phyloP scores from a whole-genome alignment of 2,113 vertebrate genomes.

The Corythoichthys intestinalis region DNA sequence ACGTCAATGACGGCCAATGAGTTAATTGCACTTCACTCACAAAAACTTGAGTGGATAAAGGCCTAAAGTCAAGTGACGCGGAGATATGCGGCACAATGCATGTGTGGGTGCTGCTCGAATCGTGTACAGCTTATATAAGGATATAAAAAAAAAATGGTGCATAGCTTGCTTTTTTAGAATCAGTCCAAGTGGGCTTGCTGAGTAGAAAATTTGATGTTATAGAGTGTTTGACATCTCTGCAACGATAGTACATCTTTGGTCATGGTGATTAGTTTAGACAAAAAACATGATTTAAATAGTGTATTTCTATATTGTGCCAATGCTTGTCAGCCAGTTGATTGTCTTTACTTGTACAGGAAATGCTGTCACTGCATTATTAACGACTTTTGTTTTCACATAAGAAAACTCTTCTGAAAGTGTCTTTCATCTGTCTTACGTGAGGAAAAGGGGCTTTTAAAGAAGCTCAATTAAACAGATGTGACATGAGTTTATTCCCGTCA shows the following conservation, averaged over 20 bases:
- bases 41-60: neutral
- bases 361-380: slow-evolving; percentile 56
- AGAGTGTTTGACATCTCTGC: neutral
- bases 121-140: slow-evolving; percentile 50
- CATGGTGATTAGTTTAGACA: no score
- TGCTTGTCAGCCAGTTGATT: neutral
- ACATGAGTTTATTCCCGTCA: slow-evolving; percentile 22
- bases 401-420: slow-evolving; percentile 26
- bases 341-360: slow-evolving; percentile 22
- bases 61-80: slow-evolving; percentile 10
- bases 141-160: slow-evolving; percentile 15
- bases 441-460: slow-evolving; percentile 12
- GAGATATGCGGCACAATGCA: slow-evolving; percentile 19
- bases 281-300: no score
- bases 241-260: no score
- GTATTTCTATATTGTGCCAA: neutral
- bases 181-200: slow-evolving; percentile 20
- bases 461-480: slow-evolving; percentile 2
- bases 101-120: slow-evolving; percentile 47
- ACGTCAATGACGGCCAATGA: no score
- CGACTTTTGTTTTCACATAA: slow-evolving; percentile 23
- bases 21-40: neutral
- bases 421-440: slow-evolving; percentile 17
- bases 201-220: slow-evolving; percentile 1
- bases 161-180: slow-evolving; percentile 25